Base-by-base conservation (phyloP, 2,113 vertebrate species). In the Scortum barcoo region DNA sequence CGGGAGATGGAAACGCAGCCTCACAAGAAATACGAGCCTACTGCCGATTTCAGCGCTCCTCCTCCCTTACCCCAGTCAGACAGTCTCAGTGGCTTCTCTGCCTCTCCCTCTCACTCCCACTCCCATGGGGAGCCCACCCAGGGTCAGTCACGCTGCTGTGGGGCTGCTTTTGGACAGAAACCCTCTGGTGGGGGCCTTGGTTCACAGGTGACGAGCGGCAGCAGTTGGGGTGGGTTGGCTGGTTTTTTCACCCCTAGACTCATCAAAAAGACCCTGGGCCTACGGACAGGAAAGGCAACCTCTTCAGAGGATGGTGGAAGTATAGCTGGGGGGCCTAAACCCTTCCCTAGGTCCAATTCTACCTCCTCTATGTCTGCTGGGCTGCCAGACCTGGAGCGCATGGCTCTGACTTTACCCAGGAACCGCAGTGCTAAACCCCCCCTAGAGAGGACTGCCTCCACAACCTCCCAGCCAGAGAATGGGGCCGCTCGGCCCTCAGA, bases 301-400 rank as follows among this genome's bases (percentile, higher is more conserved):
- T 95, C 95, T 81, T 91, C 89, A 68, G 98, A 99, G 69, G 98
- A 98, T 72, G 83, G 86, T 38, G 88, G 83, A 28, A 84, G 79
- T 66, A 50, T 91, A 78, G 86, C 86, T 36, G 89, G 92, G 26
- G 94, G 91, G 56, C 91, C 96, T 81, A 99, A 98, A 92, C 97
- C 98, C 89, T 99, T 99, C 84, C 98, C 98, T 68, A 95, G 98
- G 93, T 99, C 98, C 86, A 99, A 99, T 95, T 99, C 98, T 91
- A 99, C 98, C 84, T 99, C 98, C 94, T 99, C 98, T 54, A 98
- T 99, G 98, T 97, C 97, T 87, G 96, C 98, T 85, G 97, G 97
- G 90, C 95, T 98, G 91, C 96, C 97, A 75, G 98, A 99, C 93
- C 95, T 99, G 93, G 98, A 99, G 93, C 97, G 98, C 86, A 97